phyloP scores from a whole-genome alignment of 2,888 invertebrate genomes.

The Allolobophora icterica region DNA sequence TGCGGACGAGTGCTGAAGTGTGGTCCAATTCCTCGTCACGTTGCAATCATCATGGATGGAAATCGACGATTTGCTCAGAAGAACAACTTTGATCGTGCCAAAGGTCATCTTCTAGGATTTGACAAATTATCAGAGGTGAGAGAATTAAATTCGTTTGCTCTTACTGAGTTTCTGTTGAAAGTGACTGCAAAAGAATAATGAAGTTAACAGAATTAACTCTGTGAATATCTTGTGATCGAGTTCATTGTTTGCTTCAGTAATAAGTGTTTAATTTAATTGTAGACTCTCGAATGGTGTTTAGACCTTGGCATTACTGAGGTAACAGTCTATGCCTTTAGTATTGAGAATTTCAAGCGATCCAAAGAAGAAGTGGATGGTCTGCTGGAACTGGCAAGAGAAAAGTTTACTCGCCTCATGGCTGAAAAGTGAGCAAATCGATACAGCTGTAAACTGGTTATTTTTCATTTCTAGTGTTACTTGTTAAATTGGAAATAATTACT shows the following conservation, averaged over 20 bases:
- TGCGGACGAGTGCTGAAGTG: constrained; percentile 78
- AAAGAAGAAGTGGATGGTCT: constrained; percentile 86
- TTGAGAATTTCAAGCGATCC: constrained; percentile 94
- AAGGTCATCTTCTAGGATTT: constrained; percentile 76
- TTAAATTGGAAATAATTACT: not conserved
- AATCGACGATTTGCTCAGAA: constrained; percentile 90
- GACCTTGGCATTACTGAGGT: constrained; percentile 91
- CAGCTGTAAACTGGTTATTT: not conserved
- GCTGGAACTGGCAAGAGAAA: constrained; percentile 85
- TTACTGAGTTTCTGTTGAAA: not conserved
- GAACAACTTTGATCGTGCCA: constrained; percentile 75
- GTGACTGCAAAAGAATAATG: no score
- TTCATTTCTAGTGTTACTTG: not conserved
- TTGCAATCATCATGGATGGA: constrained; percentile 98
- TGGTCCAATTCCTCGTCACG: constrained; percentile 85
- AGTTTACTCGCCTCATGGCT: constrained; percentile 79
- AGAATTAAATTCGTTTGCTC: not conserved
- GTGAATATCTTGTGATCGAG: no score
- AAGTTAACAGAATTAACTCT: not conserved
- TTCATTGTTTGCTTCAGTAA: not conserved
- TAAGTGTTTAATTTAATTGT: constrained; percentile 26
- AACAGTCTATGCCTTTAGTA: constrained; percentile 97
- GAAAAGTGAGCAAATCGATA: constrained; percentile 73
- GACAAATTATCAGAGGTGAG: constrained; percentile 66
- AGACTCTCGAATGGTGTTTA: constrained; percentile 78